Evolutionary conservation across 2,797 vertebrate genomes (phyloP).

Genomic region (Borostomias antarcticus): DNA sequence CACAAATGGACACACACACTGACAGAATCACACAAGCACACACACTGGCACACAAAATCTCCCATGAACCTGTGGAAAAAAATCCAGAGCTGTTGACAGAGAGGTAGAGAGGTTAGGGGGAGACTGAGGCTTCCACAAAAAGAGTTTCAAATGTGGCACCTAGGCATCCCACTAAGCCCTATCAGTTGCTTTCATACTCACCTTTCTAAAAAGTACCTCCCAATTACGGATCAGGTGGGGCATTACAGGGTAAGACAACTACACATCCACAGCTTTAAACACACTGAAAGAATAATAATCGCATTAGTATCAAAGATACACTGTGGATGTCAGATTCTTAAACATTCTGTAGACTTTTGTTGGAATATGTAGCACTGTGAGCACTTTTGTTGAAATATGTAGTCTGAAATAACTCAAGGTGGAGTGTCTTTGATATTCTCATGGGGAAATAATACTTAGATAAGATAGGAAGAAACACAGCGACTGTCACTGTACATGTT

Average conservation of each 20-base stretch:
- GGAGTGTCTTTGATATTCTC: slow-evolving; percentile 60
- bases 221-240: slow-evolving; percentile 44
- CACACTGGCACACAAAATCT: slow-evolving; percentile 14
- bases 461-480: slow-evolving; percentile 45
- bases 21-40: too few relatives aligned
- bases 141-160: slow-evolving; percentile 37
- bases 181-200: slow-evolving; percentile 55
- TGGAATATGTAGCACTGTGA: too few relatives aligned
- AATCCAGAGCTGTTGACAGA: slow-evolving; percentile 70
- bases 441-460: slow-evolving; percentile 52
- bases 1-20: not conserved
- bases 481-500: slow-evolving; percentile 61
- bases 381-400: slow-evolving; percentile 55
- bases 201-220: slow-evolving; percentile 51
- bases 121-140: slow-evolving; percentile 49
- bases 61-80: slow-evolving; percentile 66
- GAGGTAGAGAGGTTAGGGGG: slow-evolving; percentile 31
- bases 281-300: slow-evolving; percentile 53
- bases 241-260: slow-evolving; percentile 45
- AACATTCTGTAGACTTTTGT: slow-evolving; percentile 56
- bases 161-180: slow-evolving; percentile 56
- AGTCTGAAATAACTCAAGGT: slow-evolving; percentile 70
- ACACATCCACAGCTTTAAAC: slow-evolving; percentile 43
- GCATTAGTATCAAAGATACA: not conserved
- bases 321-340: slow-evolving; percentile 54